These are phyloP conservation scores for Megalops cyprinoides DNA, from an alignment of 2,797 vertebrate species.

Conservation along the genomic window DNA sequence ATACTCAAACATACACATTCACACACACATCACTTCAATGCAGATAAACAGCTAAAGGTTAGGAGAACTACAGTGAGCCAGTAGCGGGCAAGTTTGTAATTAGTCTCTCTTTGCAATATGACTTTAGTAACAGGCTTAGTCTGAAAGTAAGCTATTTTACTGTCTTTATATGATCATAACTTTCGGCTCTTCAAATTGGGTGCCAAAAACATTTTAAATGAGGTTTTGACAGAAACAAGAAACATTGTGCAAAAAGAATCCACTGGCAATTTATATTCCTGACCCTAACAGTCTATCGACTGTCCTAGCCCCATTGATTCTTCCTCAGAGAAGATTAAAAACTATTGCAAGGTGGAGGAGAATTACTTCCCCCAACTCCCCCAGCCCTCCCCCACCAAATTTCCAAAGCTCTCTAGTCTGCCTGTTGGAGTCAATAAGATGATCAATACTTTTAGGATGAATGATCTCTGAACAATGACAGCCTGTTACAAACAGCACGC, in stretches of 20 bases:
- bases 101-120: neutral
- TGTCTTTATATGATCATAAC: neutral
- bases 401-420: neutral
- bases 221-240: neutral
- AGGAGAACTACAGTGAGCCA: neutral
- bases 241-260: slow-evolving; percentile 1
- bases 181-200: slow-evolving; percentile 4
- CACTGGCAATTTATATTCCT: slow-evolving; percentile 3
- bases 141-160: neutral
- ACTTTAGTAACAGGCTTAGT: neutral
- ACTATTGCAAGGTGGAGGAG: neutral
- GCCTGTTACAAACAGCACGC: neutral
- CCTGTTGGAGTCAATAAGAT: neutral
- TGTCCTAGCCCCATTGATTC: neutral
- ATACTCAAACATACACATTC: neutral
- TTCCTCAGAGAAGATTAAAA: neutral
- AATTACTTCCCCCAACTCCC: neutral
- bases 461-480: slow-evolving; percentile 46
- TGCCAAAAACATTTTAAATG: neutral
- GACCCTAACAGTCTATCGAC: neutral
- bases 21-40: neutral
- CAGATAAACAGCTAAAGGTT: neutral
- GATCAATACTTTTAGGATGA: slow-evolving; percentile 54
- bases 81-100: neutral
- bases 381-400: too few relatives aligned